These are phyloP conservation scores for Cyrtodaria siliqua DNA, from an alignment of 2,888 invertebrate species.

Conservation along the genomic window DNA sequence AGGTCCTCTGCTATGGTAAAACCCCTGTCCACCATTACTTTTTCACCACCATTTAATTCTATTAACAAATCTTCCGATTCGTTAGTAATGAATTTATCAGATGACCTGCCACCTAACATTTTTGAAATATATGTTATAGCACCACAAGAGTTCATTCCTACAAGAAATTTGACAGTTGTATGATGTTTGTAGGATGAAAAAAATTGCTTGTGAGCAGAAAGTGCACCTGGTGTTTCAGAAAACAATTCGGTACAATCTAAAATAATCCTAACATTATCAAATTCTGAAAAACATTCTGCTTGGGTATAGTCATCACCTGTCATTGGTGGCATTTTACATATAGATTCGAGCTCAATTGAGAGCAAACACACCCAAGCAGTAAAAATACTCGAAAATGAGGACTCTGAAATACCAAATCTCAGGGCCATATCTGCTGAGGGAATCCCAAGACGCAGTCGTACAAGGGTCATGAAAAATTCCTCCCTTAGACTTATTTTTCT, in stretches of 20 bases:
- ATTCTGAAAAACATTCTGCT: too few relatives aligned
- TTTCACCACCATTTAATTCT: conserved; percentile 34
- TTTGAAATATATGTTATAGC: conserved; percentile 47
- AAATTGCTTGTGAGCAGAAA: conserved; percentile 37
- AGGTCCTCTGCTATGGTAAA: conserved; percentile 38
- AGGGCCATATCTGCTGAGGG: conserved; percentile 18
- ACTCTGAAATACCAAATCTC: conserved; percentile 21
- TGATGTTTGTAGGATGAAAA: conserved; percentile 48
- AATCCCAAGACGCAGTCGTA: conserved; percentile 25
- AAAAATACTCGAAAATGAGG: too few relatives aligned
- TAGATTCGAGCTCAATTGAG: too few relatives aligned
- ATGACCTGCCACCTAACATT: conserved; percentile 45
- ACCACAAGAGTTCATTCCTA: conserved; percentile 51
- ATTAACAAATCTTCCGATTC: conserved; percentile 24
- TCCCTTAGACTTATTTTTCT: conserved; percentile 11
- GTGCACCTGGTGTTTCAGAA: conserved; percentile 32
- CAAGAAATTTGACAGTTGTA: conserved; percentile 46
- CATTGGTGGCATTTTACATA: too few relatives aligned
- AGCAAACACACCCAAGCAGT: too few relatives aligned
- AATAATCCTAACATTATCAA: too few relatives aligned
- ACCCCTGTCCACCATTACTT: conserved; percentile 53
- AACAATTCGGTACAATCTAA: conserved; percentile 43
- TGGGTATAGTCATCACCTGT: too few relatives aligned
- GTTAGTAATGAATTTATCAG: conserved; percentile 46
- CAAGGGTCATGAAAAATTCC: conserved; percentile 37